Percentiles rank a stretch among this genome's conserved stretches.
Conservation (phyloP, 35 echinoderm and acorn worm genomes). For the Heliocidaris erythrogramma region DNA sequence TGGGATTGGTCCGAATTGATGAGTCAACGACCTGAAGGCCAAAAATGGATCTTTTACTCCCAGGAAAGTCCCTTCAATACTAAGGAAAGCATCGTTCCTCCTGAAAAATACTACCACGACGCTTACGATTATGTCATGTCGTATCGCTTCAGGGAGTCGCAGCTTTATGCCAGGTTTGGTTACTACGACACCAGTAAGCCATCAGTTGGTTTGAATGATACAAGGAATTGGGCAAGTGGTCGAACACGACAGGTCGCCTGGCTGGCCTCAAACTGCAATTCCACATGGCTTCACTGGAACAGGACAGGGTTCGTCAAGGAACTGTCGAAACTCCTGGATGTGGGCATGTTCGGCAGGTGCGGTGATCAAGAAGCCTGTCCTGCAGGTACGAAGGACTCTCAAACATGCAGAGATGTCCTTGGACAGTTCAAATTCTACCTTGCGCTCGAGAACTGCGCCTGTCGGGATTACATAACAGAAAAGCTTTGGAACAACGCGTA, state of each 20-base stretch:
- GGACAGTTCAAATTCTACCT: conserved; percentile 70
- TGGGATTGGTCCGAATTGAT: neutral
- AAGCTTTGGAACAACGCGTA: conserved; percentile 73
- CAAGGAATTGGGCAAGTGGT: conserved; percentile 36
- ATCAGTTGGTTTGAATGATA: neutral
- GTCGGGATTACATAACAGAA: conserved; percentile 68
- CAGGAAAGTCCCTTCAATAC: neutral
- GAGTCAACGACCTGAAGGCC: neutral
- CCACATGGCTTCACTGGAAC: conserved; percentile 25
- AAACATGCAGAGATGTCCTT: conserved; percentile 40
- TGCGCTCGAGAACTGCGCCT: conserved; percentile 58
- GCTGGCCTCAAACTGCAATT: conserved; percentile 57
- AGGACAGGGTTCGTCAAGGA: conserved; percentile 44
- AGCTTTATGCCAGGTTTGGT: neutral
- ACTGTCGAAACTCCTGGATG: neutral
- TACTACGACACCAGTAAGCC: neutral
- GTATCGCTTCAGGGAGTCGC: neutral
- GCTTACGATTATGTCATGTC: conserved; percentile 17
- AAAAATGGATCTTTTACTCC: conserved; percentile 19
- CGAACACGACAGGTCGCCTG: conserved; percentile 59
- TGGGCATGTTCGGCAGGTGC: conserved; percentile 62
- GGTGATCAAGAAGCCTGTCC: conserved; percentile 49
- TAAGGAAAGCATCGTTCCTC: neutral
- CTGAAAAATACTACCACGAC: neutral
- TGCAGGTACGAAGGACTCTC: neutral